Percentiles rank a stretch among this genome's conserved stretches.
Evolutionary conservation across 37 sponge, comb jelly and placozoan species (phyloP).

Genomic region (Diacarnus erythraeanus): DNA sequence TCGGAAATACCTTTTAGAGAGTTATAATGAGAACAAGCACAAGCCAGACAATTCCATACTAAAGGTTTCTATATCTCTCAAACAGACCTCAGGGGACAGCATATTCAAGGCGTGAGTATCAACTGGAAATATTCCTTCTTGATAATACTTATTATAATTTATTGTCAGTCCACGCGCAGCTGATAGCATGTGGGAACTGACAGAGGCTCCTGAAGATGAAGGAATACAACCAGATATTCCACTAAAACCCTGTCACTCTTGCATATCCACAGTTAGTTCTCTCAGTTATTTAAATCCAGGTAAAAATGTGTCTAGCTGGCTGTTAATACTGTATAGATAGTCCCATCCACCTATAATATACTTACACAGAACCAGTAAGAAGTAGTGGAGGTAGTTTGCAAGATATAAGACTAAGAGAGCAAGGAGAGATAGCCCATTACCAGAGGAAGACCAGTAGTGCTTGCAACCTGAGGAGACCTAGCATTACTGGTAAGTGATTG

Average conservation of each 20-base stretch:
- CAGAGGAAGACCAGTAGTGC: constrained; percentile 17
- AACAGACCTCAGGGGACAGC: constrained; percentile 58
- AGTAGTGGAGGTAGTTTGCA: constrained; percentile 29
- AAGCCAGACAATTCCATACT: constrained; percentile 90
- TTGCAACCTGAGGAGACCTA: constrained; percentile 18
- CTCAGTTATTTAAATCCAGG: not conserved
- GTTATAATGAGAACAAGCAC: constrained; percentile 79
- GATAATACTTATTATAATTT: not conserved
- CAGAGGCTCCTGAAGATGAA: constrained; percentile 36
- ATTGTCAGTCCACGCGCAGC: constrained; percentile 17
- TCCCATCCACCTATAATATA: too few species aligned
- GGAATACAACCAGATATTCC: constrained; percentile 38
- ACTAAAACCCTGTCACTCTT: not conserved
- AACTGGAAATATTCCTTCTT: not conserved
- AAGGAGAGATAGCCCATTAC: not conserved
- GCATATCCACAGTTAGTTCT: not conserved
- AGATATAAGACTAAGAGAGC: constrained; percentile 9
- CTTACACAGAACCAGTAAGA: not conserved
- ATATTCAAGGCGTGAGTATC: constrained; percentile 69
- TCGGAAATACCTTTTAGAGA: constrained; percentile 72
- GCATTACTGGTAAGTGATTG: not conserved
- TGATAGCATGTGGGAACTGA: constrained; percentile 17
- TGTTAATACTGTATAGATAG: too few species aligned
- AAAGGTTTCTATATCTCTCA: constrained; percentile 60
- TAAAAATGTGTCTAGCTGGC: constrained; percentile 24